A percentile compares a stretch with the other conserved stretches of the same genome.
Evolutionary conservation across 2,113 vertebrate genomes (phyloP).

Genomic region (Chlamydotis undulata): DNA sequence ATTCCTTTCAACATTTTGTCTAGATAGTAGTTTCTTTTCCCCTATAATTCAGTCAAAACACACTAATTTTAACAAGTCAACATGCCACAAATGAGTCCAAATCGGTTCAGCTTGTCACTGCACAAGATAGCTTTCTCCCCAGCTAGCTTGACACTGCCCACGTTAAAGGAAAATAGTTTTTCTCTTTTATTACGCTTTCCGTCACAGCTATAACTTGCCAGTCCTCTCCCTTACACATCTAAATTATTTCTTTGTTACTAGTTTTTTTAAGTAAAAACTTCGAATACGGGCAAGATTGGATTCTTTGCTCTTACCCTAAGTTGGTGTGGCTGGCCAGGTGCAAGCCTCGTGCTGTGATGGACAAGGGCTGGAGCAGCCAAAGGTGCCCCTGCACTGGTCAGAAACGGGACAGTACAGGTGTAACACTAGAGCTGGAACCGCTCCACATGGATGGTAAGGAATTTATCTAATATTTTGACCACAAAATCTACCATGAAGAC

Average conservation of each 20-base stretch:
- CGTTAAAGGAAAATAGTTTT: not conserved
- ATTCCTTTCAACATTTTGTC: not conserved
- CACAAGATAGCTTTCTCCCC: not conserved
- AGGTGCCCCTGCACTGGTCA: rapidly evolving
- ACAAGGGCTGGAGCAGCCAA: not conserved
- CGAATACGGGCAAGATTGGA: not conserved
- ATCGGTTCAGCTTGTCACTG: not conserved
- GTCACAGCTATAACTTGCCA: not conserved
- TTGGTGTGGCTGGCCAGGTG: not conserved
- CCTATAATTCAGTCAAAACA: not conserved
- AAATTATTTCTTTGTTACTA: not conserved
- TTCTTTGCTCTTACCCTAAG: not conserved
- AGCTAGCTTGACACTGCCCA: not conserved
- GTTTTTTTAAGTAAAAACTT: not conserved
- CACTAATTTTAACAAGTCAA: not conserved
- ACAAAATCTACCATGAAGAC: not conserved
- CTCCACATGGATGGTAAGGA: not conserved
- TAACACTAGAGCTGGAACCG: not conserved
- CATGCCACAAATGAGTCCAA: not conserved
- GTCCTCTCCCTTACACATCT: not conserved
- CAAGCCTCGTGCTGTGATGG: not conserved
- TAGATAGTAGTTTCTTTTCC: not conserved
- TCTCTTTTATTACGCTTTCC: not conserved
- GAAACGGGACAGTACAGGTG: not conserved
- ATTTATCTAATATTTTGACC: not conserved